Base-by-base conservation (phyloP, 1,140 invertebrate genomes). In the Drosophila virilis region DNA sequence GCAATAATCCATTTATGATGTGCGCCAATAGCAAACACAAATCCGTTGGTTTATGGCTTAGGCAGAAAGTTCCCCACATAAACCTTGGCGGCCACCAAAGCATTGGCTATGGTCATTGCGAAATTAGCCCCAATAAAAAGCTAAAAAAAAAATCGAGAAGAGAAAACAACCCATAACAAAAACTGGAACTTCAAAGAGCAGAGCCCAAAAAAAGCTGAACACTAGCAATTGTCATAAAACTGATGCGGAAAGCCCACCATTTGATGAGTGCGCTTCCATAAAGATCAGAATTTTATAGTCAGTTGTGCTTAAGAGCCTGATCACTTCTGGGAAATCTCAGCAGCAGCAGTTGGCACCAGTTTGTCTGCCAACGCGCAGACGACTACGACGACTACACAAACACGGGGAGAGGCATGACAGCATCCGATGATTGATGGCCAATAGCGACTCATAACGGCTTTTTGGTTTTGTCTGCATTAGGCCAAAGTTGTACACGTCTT, bases 311-410 rank as follows among this genome's bases (percentile, higher is more conserved):
- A 40, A 12, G 40, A 22, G 42, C 33, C 43, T 22, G 71, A 67
- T 77, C 58, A 46, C 33, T 65, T 80, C 61, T 59, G 61, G 72
- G 78, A 57, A 80, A 75, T 57, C 62, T 73, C 9, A 13, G 33
- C 45, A 72, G 35, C 50, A 37, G 59, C 50, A 32, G 45, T 54
- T 83, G 80, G 80, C 80, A 84, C 81, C 80, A 72, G 75, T 85
- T 85, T 75, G 80, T 85, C 80, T 83, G 77, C 80, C 81, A 85
- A 84, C 73, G 74, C 80, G 67, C 73, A 45, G 50, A 45, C 42
- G 48, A n/a, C n/a, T 60, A 62, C 22, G 57, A 59, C 52, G 46
- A 51, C 55, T 42, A 58, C 37, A 50, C 9, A 64, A 3, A 33
- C 38, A 71, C 58, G 37, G 55, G 42, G n/a, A 61, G 33, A 58